Evolutionary conservation across 2,113 vertebrate species (phyloP), one percentile per base, ranked within the genome.

Genomic region (Neofelis nebulosa): DNA sequence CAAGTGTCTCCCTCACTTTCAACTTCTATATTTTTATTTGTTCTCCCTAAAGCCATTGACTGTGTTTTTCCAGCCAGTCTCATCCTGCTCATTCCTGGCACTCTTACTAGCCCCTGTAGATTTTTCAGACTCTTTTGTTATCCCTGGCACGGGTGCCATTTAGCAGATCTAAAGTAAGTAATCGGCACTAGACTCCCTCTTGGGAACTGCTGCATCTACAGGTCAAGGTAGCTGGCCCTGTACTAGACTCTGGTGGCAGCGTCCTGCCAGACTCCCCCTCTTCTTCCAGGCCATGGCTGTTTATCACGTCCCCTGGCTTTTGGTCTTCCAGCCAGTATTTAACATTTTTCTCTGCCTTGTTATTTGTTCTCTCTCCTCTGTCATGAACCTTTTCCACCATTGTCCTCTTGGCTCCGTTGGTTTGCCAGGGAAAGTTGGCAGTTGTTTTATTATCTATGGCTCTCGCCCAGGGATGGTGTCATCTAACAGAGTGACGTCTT

Each of bases 381-480:
- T 97, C 90, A 33, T 80, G 94, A 98, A 66, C 87, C 76, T 76
- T 96, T 98, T 95, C 80, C 65, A 92, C 96, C 73, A 89, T 96
- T 98, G 97, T 98, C 94, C 88, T 88, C 82, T 93, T 86, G 84
- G 74, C 92, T 48, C 19, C 89, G 29, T 68, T 84, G 31, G 69
- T 92, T 96, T 98, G 89, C 97, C 97, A 97, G 96, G 74, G 94
- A 96, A 91, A 97, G 87, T 86, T 98, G 98, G 97, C 97, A 86
- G 57, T 94, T 81, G 71, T 86, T 97, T 96, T 98, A 92, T 98
- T 98, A 91, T 98, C 65, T 82, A 68, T 98, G 98, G 98, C 98
- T 95, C 66, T 83, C 91, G 48, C 87, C 96, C 98, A 98, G 97
- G 25, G 81, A 95, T 97, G 95, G 94, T 98, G 98, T 98, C 98